Conservation (phyloP, 92 coral and sea anemone genomes). For the Epizoanthus rinbou region DNA sequence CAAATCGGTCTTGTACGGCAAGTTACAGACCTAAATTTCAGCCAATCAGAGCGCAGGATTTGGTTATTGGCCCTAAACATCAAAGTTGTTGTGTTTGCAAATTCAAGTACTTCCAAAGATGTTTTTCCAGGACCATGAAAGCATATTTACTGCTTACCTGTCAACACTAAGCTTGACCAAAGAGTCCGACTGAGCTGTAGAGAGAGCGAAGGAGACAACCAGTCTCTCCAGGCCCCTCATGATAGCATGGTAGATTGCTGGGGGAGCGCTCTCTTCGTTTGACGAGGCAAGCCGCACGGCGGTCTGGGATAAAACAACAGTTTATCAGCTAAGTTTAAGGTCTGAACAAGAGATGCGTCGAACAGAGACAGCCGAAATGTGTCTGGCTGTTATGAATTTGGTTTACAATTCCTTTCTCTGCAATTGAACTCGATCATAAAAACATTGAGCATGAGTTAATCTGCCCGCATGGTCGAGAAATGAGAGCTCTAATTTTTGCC, state of each 20-base stretch:
- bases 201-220: conserved; percentile 95
- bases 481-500: too few species aligned
- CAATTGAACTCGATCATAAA: too few species aligned
- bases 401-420: background rate
- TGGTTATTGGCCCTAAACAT: too few species aligned
- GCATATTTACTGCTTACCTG: conserved; percentile 61
- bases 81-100: too few species aligned
- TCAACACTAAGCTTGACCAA: conserved; percentile 95
- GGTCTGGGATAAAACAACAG: conserved; percentile 53
- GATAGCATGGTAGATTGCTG: conserved; percentile 88
- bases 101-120: background rate
- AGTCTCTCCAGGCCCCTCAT: conserved; percentile 96
- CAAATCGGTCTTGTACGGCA: too few species aligned
- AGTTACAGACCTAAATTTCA: too few species aligned
- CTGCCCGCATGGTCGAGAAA: too few species aligned
- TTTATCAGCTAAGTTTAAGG: background rate
- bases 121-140: background rate
- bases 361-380: background rate
- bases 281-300: conserved; percentile 92
- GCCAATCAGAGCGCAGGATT: too few species aligned
- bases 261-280: conserved; percentile 93
- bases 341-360: background rate
- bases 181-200: conserved; percentile 89
- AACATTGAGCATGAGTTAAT: too few species aligned
- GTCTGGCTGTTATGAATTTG: background rate